Percentiles rank a stretch among this genome's conserved stretches.
Evolutionary conservation across 2,797 vertebrate species (phyloP).

Genomic region (Gobionotothen gibberifrons): DNA sequence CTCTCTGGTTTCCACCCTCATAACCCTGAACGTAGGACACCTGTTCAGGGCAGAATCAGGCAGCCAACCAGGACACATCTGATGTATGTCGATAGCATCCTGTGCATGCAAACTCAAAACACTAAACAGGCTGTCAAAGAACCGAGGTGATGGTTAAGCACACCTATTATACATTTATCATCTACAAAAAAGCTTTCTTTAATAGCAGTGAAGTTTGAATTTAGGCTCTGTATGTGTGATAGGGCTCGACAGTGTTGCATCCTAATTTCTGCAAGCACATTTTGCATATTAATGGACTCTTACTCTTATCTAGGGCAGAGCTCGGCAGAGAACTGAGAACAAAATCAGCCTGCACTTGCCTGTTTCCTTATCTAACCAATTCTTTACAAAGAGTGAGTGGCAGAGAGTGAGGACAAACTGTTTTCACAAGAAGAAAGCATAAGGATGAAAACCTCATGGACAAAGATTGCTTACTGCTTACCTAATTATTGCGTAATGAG

Average conservation of each 20-base stretch:
- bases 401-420: slow-evolving; percentile 8
- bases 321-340: slow-evolving; percentile 36
- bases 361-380: slow-evolving; percentile 48
- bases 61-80: not conserved
- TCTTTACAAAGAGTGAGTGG: slow-evolving; percentile 28
- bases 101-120: not conserved
- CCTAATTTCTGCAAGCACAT: slow-evolving; percentile 44
- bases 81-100: not conserved
- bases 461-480: no score
- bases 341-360: slow-evolving; percentile 31
- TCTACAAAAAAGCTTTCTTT: not conserved
- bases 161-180: not conserved
- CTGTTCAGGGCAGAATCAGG: not conserved
- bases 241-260: slow-evolving; percentile 26
- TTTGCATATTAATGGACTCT: slow-evolving; percentile 57
- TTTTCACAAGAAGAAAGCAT: slow-evolving; percentile 11
- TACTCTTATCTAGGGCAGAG: slow-evolving; percentile 55
- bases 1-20: not conserved
- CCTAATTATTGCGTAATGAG: no score
- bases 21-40: not conserved
- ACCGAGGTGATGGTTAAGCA: not conserved
- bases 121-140: not conserved
- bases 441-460: not conserved
- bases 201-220: slow-evolving; percentile 9
- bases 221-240: slow-evolving; percentile 25